Base-by-base conservation (phyloP, 2,113 vertebrate species). In the Physeter macrocephalus region DNA sequence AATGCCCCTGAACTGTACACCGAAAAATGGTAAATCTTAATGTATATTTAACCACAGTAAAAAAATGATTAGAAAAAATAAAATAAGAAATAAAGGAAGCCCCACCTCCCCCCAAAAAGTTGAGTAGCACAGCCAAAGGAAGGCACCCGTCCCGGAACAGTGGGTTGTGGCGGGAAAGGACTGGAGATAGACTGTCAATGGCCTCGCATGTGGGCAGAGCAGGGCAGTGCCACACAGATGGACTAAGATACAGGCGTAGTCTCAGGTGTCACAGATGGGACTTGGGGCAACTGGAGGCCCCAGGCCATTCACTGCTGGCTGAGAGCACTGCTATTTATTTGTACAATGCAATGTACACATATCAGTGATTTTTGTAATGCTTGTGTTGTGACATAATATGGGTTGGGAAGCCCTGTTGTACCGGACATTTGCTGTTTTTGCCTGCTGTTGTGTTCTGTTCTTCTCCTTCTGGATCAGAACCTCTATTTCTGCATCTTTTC, bases 321-420 rank as follows among this genome's bases (percentile, higher is more conserved):
- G 59, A 34, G 10, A 46, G 64, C 10, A 23, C 18, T 27, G 34
- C 31, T 46, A 0, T 64, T 43, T 34, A 5, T 31, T 20, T 5
- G 6, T 31, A 43, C 2, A 3, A 46, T 4, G 13, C 1, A 1
- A 13, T 13, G 25, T 18, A 27, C 4, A 31, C 10, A 17, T 8
- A 1, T 1, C 36, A 3, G 80, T 9, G 1, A n/a, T 2, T 29
- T 66, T 8, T n/a, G 90, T 21, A 1, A 27, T 34, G 39, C 43
- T 23, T 57, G 31, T 21, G 34, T 6, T 1, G 0, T 15, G 11
- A 18, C 12, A 1, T 7, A 1, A 6, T 3, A 1, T 11, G 17
- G 52, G 43, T 82, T 3, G 34, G 31, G 34, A 23, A 23, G 17
- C 20, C 29, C 39, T 25, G 23, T 29, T 2, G 7, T 4, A 9